A percentile compares a stretch with the other conserved stretches of the same genome.
Conservation (phyloP, 2,797 vertebrate species). For the Syndactyla subalaris region DNA sequence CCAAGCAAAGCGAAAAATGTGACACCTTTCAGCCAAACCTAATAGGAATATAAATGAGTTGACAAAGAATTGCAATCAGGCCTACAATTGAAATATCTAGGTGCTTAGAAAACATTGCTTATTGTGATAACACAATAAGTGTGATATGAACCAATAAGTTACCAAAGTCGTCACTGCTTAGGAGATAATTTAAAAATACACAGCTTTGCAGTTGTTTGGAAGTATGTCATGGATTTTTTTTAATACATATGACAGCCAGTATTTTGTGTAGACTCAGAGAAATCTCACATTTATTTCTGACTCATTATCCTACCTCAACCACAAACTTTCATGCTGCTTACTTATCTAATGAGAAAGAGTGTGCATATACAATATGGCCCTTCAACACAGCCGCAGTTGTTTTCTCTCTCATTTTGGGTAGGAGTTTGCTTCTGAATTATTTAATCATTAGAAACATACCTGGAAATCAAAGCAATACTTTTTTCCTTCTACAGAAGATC, state of each 20-base stretch:
- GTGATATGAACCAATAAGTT: constrained; percentile 50
- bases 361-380: background rate
- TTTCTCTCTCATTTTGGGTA: background rate
- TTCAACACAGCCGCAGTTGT: background rate
- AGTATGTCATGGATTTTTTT: background rate
- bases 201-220: constrained; percentile 33
- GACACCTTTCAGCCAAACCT: constrained; percentile 47
- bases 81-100: background rate
- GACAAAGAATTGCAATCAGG: constrained; percentile 17
- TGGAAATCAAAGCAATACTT: background rate
- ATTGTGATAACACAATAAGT: constrained; percentile 25
- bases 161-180: constrained; percentile 2
- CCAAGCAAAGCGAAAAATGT: constrained; percentile 15
- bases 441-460: background rate
- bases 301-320: constrained; percentile 53
- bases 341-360: background rate
- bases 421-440: background rate
- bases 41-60: constrained; percentile 38
- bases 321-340: background rate
- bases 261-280: constrained; percentile 1
- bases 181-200: constrained; percentile 47
- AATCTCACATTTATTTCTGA: constrained; percentile 40
- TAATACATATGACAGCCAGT: background rate
- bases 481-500: background rate
- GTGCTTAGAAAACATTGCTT: constrained; percentile 34